phyloP scores from a whole-genome alignment of 2,113 vertebrate genomes.

The Brachyistius frenatus region DNA sequence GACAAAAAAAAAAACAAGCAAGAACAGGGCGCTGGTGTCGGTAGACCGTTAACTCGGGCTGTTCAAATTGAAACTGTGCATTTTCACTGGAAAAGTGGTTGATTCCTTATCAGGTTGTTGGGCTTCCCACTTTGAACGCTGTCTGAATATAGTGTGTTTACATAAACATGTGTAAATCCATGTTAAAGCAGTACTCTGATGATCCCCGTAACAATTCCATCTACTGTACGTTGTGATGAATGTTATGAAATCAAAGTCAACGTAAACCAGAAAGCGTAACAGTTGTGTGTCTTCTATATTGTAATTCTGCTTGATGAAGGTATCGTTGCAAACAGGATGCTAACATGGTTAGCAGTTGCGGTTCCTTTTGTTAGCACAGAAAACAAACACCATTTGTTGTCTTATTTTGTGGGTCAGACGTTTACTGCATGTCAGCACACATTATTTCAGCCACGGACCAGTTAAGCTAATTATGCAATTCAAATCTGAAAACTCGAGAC shows the following conservation, averaged over 20 bases:
- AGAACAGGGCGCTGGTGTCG: neutral
- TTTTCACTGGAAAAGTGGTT: conserved; percentile 1
- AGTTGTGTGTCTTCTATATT: neutral
- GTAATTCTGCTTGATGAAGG: neutral
- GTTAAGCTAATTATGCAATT: no score
- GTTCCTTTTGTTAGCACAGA: neutral
- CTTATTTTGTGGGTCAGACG: conserved; percentile 1
- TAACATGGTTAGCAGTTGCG: neutral
- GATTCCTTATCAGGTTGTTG: neutral
- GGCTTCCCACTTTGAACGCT: neutral
- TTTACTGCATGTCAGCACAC: neutral
- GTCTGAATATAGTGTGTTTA: conserved; percentile 52
- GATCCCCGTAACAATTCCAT: neutral
- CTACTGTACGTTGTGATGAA: neutral
- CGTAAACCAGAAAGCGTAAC: conserved; percentile 4
- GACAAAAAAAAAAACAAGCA: conserved; percentile 4
- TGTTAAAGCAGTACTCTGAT: neutral
- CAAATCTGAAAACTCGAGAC: no score
- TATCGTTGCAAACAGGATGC: neutral
- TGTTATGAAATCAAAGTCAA: neutral
- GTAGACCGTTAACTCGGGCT: neutral
- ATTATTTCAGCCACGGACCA: no score
- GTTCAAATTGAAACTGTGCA: neutral
- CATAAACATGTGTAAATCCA: conserved; percentile 16
- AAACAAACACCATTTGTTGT: neutral